Conservation (phyloP, 2,113 vertebrate species). For the Spea multiplicata region DNA sequence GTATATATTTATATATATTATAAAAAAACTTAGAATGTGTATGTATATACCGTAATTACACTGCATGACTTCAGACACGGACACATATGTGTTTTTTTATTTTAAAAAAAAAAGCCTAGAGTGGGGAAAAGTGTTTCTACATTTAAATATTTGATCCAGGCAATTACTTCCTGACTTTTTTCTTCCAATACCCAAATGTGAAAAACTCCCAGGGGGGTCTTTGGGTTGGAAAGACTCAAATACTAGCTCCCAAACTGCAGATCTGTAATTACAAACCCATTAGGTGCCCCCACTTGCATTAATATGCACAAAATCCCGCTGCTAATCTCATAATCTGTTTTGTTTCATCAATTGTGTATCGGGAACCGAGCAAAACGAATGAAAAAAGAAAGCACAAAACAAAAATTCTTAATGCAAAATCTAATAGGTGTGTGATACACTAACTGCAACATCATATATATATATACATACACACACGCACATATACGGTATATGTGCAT, state of each 20-base stretch:
- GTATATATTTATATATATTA: too few species aligned
- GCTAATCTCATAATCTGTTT: slow-evolving; percentile 59
- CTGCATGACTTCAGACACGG: too few species aligned
- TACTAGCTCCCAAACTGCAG: slow-evolving; percentile 50
- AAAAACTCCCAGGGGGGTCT: slow-evolving; percentile 58
- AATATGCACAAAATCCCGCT: slow-evolving; percentile 57
- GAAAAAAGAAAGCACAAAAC: slow-evolving; percentile 44
- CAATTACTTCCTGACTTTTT: slow-evolving; percentile 58
- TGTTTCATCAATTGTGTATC: slow-evolving; percentile 56
- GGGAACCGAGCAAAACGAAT: slow-evolving; percentile 48
- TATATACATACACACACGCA: too few species aligned
- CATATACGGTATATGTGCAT: too few species aligned
- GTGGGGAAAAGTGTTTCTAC: slow-evolving; percentile 57
- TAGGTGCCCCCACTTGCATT: slow-evolving; percentile 51
- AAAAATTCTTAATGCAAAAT: slow-evolving; percentile 50
- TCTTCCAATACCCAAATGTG: slow-evolving; percentile 54
- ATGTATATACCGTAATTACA: too few species aligned
- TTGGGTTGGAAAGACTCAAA: slow-evolving; percentile 49
- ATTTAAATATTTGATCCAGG: slow-evolving; percentile 56
- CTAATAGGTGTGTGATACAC: slow-evolving; percentile 36
- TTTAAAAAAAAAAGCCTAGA: slow-evolving; percentile 51
- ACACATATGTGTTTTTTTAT: background rate
- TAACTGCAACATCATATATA: too few species aligned
- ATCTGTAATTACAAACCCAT: slow-evolving; percentile 56
- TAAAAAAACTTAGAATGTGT: too few species aligned